Percentiles rank a stretch among this genome's conserved stretches.
These are phyloP conservation scores for Strongylocentrotus purpuratus DNA, from an alignment of 35 echinoderm and acorn worm species.

Conservation along the genomic window DNA sequence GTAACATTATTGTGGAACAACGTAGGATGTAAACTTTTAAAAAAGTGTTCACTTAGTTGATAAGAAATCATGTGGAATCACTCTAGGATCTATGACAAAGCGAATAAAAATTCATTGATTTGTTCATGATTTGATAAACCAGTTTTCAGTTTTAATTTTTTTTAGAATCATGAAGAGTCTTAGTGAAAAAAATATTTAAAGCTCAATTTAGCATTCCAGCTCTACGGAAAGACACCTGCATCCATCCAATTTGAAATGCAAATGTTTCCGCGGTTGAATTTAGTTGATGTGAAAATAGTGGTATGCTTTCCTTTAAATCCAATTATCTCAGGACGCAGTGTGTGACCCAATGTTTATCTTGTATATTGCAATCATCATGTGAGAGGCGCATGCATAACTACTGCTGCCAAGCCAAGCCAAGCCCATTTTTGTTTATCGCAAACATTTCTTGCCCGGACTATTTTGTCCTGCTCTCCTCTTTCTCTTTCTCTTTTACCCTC, in stretches of 20 bases:
- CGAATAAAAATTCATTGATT: neutral
- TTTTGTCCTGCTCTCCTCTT: neutral
- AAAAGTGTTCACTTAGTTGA: no score
- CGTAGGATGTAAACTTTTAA: no score
- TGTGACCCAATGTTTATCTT: conserved; percentile 48
- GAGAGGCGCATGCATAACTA: conserved; percentile 41
- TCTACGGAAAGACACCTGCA: neutral
- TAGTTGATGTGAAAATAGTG: neutral
- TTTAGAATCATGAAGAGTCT: neutral
- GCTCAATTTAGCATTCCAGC: neutral
- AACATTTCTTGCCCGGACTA: conserved; percentile 45
- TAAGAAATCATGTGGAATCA: no score
- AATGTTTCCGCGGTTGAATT: neutral
- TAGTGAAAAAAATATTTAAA: neutral
- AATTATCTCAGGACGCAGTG: conserved; percentile 22
- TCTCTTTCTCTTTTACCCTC: neutral
- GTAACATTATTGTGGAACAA: no score
- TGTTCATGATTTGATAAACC: neutral
- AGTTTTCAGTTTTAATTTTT: neutral
- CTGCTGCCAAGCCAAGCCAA: conserved; percentile 33
- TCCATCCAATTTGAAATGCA: neutral
- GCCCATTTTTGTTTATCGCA: conserved; percentile 46
- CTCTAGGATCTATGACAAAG: neutral
- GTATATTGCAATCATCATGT: conserved; percentile 54
- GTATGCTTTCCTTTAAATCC: conserved; percentile 35